A percentile compares a stretch with the other conserved stretches of the same genome.
Evolutionary conservation across 1,140 invertebrate species (phyloP).

Genomic region (Laodelphax striatellus): DNA sequence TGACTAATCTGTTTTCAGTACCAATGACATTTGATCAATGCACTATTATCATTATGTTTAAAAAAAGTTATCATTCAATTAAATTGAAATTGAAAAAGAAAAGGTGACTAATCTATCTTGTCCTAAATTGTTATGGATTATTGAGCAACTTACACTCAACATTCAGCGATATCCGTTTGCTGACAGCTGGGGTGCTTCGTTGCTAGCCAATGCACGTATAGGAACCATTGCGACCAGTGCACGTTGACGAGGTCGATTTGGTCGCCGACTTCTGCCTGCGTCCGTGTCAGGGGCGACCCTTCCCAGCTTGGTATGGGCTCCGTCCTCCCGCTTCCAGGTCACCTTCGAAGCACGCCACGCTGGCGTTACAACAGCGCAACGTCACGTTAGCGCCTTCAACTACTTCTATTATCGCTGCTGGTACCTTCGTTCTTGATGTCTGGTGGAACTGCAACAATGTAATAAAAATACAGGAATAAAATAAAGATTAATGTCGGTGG

Average conservation of each 20-base stretch:
- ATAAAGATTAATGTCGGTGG: no score
- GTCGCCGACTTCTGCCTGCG: constrained; percentile 44
- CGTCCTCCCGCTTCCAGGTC: constrained; percentile 40
- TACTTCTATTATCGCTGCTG: constrained; percentile 45
- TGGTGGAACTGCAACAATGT: constrained; percentile 44
- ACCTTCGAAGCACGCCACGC: constrained; percentile 42
- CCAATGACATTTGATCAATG: no score
- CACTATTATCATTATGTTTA: no score
- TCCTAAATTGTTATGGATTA: no score
- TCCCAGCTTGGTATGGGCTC: constrained; percentile 31
- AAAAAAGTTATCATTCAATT: no score
- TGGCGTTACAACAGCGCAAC: constrained; percentile 48
- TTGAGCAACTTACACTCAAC: constrained; percentile 80
- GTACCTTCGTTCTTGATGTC: constrained; percentile 47
- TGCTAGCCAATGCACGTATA: constrained; percentile 61
- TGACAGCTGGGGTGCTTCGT: constrained; percentile 73
- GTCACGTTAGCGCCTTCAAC: constrained; percentile 56
- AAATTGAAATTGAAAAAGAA: no score
- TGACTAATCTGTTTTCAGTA: no score
- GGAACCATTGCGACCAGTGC: constrained; percentile 69
- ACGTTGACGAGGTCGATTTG: constrained; percentile 50
- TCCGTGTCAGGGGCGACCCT: constrained; percentile 27
- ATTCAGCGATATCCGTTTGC: constrained; percentile 66
- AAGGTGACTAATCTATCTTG: no score
- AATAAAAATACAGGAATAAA: no score